Conservation (phyloP, 2,113 vertebrate species). For the Lamprotornis superbus region DNA sequence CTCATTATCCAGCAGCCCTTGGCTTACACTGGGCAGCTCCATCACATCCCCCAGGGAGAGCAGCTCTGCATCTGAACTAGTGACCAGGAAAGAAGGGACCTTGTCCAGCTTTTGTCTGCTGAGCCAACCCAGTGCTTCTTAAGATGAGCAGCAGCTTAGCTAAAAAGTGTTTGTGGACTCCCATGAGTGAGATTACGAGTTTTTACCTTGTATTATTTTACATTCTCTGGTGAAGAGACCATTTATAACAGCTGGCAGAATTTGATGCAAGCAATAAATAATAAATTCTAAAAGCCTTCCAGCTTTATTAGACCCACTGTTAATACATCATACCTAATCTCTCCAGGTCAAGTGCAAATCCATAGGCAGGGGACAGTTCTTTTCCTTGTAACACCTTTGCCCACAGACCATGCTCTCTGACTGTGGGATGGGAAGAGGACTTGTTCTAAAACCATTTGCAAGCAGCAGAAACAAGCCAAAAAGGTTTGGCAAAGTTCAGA, state of each 20-base stretch:
- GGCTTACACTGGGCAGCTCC: not conserved
- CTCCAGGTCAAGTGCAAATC: not conserved
- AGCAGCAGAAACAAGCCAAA: not conserved
- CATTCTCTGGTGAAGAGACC: not conserved
- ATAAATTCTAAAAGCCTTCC: not conserved
- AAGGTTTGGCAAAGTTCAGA: not conserved
- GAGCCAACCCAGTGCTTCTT: not conserved
- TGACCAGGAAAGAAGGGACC: not conserved
- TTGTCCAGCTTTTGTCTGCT: not conserved
- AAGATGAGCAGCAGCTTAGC: not conserved
- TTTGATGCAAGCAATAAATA: not conserved
- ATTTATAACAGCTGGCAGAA: not conserved
- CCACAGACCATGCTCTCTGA: not conserved
- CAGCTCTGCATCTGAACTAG: not conserved
- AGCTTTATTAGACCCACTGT: not conserved
- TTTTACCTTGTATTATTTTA: not conserved
- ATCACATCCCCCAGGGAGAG: not conserved
- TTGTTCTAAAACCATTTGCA: not conserved
- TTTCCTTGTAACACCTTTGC: not conserved
- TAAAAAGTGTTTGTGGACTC: not conserved
- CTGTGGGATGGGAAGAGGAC: not conserved
- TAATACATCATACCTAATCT: not conserved
- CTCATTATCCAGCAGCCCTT: not conserved
- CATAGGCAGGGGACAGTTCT: not conserved
- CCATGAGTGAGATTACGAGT: not conserved